Conservation (phyloP, 1,140 invertebrate species). For the Aphaenogaster ashmeadi region DNA sequence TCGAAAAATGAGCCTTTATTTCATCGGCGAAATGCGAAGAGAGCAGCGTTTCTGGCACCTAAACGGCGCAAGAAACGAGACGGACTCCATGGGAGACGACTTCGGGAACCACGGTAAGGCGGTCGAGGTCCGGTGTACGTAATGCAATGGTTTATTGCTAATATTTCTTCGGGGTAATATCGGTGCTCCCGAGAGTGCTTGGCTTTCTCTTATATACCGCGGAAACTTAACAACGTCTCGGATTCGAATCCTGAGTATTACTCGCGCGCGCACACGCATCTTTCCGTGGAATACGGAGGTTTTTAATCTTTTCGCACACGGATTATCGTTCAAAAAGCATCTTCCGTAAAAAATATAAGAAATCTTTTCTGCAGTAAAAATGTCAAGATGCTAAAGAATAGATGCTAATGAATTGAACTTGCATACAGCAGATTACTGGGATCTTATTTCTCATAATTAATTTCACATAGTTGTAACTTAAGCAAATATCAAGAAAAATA, state of each 20-base stretch:
- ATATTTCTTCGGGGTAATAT: conserved; percentile 76
- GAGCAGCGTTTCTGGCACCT: conserved; percentile 70
- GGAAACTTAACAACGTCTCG: conserved; percentile 35
- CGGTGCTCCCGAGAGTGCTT: conserved; percentile 49
- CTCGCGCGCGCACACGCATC: not conserved
- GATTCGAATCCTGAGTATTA: conserved; percentile 26
- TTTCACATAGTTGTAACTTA: not conserved
- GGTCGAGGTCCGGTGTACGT: conserved; percentile 49
- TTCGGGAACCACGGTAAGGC: conserved; percentile 5
- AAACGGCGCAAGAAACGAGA: conserved; percentile 68
- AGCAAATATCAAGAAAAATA: not conserved
- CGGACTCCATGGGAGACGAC: conserved; percentile 59
- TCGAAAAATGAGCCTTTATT: conserved; percentile 78
- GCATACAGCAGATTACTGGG: not conserved
- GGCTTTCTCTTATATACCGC: conserved; percentile 41
- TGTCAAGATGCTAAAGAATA: not conserved
- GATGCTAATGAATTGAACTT: not conserved
- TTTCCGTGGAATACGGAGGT: not conserved
- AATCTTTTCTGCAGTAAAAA: not conserved
- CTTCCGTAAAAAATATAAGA: not conserved
- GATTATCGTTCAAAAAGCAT: not conserved
- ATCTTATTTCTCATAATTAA: not conserved
- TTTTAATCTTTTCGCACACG: conserved; percentile 3
- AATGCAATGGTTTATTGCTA: conserved; percentile 76
- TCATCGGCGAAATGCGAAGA: conserved; percentile 71